Evolutionary conservation across 1,140 invertebrate genomes (phyloP), one percentile per base, ranked within the genome.

Genomic region (Trichoplusia ni): DNA sequence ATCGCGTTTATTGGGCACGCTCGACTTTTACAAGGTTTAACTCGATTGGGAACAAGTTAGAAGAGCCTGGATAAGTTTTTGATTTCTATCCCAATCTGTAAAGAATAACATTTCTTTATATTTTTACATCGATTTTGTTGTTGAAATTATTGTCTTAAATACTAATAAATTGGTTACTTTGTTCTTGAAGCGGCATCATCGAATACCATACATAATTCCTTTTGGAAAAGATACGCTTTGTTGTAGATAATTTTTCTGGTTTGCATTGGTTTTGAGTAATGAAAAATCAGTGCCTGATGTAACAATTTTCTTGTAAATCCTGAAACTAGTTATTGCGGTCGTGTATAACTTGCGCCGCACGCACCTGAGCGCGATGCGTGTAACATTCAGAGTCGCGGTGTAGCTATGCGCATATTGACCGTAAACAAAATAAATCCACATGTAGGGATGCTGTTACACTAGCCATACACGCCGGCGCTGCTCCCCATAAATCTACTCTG

Each of bases 391-490:
- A 29, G 37, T 40, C 33, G n/a, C 51, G 29, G 54, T 65, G 63
- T 69, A 59, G 38, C 65, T 53, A 44, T 51, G 49, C 49, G 54
- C 44, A 31, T 58, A 66, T 64, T 75, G 63, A 61, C 67, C 69
- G 75, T 77, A 80, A 80, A 75, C 67, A 77, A 79, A 77, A 77
- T 80, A 77, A 79, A 73, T 73, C 67, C 71, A 42, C 69, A 53
- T 67, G 63, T 56, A 69, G 40, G 40, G 51, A 27, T 42, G 37
- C 18, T 53, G 46, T 60, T 47, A 67, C 42, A 69, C 75, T 44
- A 38, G 47, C 66, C 37, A 58, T 71, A 77, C 71, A 75, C 37
- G 61, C 40, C n/a, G 47, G 18, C 47, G 44, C 49, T 60, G 62
- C 29, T 47, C 31, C 49, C 65, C 40, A 77, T 81, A 75, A 78